Conservation (phyloP, 2,797 vertebrate genomes). For the Tragelaphus eurycerus region DNA sequence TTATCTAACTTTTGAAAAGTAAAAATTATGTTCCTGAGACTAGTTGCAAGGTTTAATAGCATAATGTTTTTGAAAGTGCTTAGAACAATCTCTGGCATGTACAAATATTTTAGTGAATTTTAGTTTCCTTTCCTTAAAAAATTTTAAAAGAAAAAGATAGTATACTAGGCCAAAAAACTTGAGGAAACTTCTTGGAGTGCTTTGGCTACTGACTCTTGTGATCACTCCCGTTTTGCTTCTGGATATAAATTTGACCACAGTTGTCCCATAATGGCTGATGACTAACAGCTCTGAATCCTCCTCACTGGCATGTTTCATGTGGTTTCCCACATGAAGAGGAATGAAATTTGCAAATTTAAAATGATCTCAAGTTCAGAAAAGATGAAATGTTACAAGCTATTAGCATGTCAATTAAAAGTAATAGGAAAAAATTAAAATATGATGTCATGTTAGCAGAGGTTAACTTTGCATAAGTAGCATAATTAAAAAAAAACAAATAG, state of each 20-base stretch:
- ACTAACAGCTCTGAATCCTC: neutral
- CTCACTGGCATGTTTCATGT: neutral
- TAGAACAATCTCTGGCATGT: neutral
- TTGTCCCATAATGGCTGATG: slow-evolving; percentile 57
- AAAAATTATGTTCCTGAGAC: neutral
- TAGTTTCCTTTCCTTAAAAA: slow-evolving; percentile 20
- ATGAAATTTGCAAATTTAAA: slow-evolving; percentile 2
- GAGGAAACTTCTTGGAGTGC: slow-evolving; percentile 59
- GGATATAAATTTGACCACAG: slow-evolving; percentile 30
- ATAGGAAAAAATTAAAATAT: neutral
- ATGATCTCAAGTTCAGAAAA: slow-evolving; percentile 34
- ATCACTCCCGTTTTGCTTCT: slow-evolving; percentile 38
- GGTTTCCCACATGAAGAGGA: neutral
- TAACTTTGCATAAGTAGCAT: neutral
- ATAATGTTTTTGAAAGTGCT: neutral
- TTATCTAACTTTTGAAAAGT: neutral
- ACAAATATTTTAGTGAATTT: slow-evolving; percentile 13
- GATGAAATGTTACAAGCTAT: neutral
- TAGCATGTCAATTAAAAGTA: neutral
- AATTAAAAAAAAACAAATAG: neutral
- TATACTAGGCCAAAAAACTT: slow-evolving; percentile 56
- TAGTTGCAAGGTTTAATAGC: neutral
- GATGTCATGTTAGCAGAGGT: neutral
- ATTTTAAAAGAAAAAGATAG: neutral
- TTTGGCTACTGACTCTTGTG: slow-evolving; percentile 45